Evolutionary conservation across 2,113 vertebrate species (phyloP).

Genomic region (Gnathonemus longibarbis): DNA sequence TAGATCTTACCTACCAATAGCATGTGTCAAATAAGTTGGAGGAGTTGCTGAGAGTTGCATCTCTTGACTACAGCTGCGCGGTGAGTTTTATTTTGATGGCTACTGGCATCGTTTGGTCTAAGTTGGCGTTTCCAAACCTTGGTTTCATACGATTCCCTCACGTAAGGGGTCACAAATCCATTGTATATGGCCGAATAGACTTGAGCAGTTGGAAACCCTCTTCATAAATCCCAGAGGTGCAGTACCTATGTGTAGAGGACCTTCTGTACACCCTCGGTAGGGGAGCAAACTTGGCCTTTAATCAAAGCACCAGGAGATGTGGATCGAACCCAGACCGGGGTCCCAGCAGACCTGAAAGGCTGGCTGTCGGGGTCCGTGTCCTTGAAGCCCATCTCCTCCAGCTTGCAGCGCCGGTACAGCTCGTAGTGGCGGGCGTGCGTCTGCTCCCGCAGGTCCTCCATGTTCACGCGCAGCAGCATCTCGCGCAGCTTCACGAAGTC

Average conservation of each 20-base stretch:
- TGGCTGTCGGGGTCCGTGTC: constrained; percentile 92
- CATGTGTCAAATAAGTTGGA: background rate
- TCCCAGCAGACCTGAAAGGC: constrained; percentile 78
- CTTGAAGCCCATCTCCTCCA: constrained; percentile 98
- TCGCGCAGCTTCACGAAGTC: constrained; percentile 94
- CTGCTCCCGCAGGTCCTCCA: constrained; percentile 97
- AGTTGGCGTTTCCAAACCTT: background rate
- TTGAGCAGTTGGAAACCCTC: background rate
- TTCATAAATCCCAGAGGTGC: background rate
- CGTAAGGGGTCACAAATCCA: background rate
- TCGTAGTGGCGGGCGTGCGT: constrained; percentile 93
- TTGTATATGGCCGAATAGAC: background rate
- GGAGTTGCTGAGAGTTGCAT: background rate
- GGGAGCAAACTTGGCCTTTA: background rate
- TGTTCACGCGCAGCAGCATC: constrained; percentile 95
- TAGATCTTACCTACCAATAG: background rate
- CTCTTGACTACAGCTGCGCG: background rate
- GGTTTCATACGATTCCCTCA: background rate
- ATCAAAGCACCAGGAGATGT: background rate
- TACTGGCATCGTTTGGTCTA: background rate
- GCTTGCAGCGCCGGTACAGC: constrained; percentile 89
- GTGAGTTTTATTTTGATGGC: background rate
- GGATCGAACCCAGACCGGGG: background rate
- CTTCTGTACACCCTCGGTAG: background rate
- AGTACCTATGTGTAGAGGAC: background rate